phyloP scores from a whole-genome alignment of 37 sponge, comb jelly and placozoan species.

The Beroe forskalii region DNA sequence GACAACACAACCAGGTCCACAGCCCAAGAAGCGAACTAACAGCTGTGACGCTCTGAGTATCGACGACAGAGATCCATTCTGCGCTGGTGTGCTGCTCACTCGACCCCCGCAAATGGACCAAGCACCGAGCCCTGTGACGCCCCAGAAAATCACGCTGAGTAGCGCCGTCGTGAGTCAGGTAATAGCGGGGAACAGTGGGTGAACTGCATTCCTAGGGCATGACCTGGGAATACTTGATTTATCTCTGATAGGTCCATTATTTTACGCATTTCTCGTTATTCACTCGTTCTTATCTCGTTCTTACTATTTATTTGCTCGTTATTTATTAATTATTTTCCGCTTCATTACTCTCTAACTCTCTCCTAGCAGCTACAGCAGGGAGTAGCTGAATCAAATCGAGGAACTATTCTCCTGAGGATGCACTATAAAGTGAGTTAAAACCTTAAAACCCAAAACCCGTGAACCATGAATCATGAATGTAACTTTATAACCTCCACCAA shows the following conservation, averaged over 20 bases:
- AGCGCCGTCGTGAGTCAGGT: constrained; percentile 5
- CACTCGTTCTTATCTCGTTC: no score
- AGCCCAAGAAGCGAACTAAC: constrained; percentile 12
- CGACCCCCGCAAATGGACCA: not conserved
- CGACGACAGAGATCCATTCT: constrained; percentile 30
- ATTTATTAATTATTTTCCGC: no score
- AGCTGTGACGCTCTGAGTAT: constrained; percentile 37
- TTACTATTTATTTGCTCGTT: no score
- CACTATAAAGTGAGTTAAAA: constrained; percentile 6
- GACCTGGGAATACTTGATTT: no score
- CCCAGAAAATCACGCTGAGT: constrained; percentile 9
- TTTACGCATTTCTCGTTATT: no score
- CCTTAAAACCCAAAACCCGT: no score
- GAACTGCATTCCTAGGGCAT: no score
- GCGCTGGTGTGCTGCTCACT: constrained; percentile 15
- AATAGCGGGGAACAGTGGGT: no score
- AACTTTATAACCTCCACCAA: no score
- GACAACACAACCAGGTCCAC: not conserved
- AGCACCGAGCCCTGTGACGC: constrained; percentile 14
- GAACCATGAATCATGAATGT: no score
- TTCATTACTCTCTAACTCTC: not conserved
- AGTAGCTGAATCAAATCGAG: not conserved
- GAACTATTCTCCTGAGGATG: constrained; percentile 23
- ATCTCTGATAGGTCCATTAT: no score
- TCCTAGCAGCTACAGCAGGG: not conserved